Conservation (phyloP, 2,113 vertebrate genomes). For the Paramormyrops kingsleyae region DNA sequence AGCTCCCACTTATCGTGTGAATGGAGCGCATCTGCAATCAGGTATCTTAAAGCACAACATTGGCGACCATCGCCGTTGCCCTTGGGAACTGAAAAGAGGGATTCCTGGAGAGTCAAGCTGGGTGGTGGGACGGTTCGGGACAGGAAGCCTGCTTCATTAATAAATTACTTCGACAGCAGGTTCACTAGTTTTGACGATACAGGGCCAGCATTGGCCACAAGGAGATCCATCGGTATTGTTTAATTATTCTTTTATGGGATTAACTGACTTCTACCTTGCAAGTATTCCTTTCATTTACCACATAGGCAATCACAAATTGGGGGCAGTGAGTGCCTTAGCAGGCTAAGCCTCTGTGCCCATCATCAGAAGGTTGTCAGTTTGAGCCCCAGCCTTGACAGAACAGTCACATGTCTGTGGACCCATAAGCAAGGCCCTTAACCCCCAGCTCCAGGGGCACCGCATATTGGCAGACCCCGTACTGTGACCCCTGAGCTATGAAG, state of each 20-base stretch:
- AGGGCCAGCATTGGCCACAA: background rate
- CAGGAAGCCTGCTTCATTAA: background rate
- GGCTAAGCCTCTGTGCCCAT: too few species aligned
- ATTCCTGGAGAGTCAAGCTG: background rate
- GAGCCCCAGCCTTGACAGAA: too few species aligned
- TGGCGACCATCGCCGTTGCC: background rate
- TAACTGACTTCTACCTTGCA: background rate
- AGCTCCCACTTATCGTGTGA: background rate
- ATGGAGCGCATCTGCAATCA: background rate
- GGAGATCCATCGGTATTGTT: background rate
- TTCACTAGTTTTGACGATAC: background rate
- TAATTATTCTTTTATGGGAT: background rate
- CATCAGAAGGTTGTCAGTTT: too few species aligned
- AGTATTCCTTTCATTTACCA: background rate
- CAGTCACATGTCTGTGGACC: too few species aligned
- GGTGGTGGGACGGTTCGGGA: background rate
- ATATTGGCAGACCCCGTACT: too few species aligned
- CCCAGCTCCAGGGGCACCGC: too few species aligned
- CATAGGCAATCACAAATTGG: background rate
- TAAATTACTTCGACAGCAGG: background rate
- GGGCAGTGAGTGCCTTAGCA: too few species aligned
- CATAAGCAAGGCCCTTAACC: too few species aligned
- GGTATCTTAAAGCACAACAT: background rate
- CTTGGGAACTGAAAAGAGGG: background rate
- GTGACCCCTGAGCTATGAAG: too few species aligned